Base-by-base conservation (phyloP, 23 tunicate genomes). In the Diplosoma virens region DNA sequence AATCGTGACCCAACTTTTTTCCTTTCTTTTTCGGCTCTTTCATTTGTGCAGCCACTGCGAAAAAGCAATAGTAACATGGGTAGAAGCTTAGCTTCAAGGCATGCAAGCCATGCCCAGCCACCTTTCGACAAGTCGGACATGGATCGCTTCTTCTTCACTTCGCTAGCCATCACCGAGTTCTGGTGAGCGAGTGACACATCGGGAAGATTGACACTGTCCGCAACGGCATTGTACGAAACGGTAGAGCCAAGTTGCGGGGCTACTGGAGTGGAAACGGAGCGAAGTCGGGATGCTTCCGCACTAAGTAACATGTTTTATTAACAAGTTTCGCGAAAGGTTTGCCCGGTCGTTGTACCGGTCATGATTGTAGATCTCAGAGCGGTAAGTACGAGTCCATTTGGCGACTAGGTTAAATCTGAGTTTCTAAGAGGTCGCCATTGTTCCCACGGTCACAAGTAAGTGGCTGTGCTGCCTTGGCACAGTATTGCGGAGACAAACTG, bases 1-100 rank as follows among this genome's bases (percentile, higher is more conserved):
- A 90, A 58, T 90, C 76, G 81, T 90, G 97, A 4, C 97, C 97
- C 61, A 77, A 32, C 35, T 84, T 84, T 11, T 67, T 67, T 50
- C 36, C 20, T 29, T 67, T 67, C 9, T 34, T 34, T 14, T 26
- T 52, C 2, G 52, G 3, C 5, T 67, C 74, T 67, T 67, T 67
- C 25, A 37, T 18, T 11, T 67, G 74, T 17, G 74, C 74, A 11
- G 74, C 74, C 17, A 67, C 74, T 67, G 25, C 28, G 30, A 61
- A n/a, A n/a, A n/a, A n/a, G n/a, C n/a, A n/a, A n/a, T n/a, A n/a
- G n/a, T n/a, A n/a, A n/a, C n/a, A n/a, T n/a, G n/a, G n/a, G n/a
- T n/a, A n/a, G n/a, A n/a, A n/a, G n/a, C n/a, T n/a, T n/a, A n/a
- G n/a, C n/a, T n/a, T n/a, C n/a, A n/a, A n/a, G n/a, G n/a, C n/a